These are phyloP conservation scores for Andricus quercusramuli DNA, from an alignment of 2,888 invertebrate genomes.

Conservation along the genomic window DNA sequence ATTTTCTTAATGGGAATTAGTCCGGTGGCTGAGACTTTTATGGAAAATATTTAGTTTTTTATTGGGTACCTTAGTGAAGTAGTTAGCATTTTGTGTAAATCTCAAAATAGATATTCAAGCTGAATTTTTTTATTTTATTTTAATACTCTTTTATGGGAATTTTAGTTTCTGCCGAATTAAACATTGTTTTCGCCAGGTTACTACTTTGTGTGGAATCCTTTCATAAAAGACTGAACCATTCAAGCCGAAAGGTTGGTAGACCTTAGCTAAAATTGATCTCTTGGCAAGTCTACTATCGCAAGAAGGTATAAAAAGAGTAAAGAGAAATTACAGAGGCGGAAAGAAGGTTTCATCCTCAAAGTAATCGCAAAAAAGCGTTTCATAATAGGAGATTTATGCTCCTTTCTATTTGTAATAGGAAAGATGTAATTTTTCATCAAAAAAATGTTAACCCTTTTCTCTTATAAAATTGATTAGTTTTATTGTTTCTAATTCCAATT, in stretches of 20 bases:
- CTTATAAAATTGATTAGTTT: no score
- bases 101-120: no score
- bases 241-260: slow-evolving; percentile 1
- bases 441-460: neutral
- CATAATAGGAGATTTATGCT: neutral
- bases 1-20: no score
- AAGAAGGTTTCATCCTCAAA: neutral
- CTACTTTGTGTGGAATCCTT: neutral
- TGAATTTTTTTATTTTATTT: neutral
- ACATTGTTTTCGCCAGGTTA: neutral
- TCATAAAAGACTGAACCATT: neutral
- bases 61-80: no score
- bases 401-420: neutral
- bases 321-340: neutral
- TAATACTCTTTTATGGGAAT: neutral
- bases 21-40: no score
- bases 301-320: neutral
- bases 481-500: no score
- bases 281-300: neutral
- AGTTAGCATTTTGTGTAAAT: no score
- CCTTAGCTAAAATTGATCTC: slow-evolving; percentile 7
- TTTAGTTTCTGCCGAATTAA: neutral
- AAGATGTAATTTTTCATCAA: neutral
- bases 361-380: neutral
- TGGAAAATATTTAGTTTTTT: no score